Percentiles rank a stretch among this genome's conserved stretches.
Conservation (phyloP, 1,140 invertebrate genomes). For the Tetramorium parvispinum region DNA sequence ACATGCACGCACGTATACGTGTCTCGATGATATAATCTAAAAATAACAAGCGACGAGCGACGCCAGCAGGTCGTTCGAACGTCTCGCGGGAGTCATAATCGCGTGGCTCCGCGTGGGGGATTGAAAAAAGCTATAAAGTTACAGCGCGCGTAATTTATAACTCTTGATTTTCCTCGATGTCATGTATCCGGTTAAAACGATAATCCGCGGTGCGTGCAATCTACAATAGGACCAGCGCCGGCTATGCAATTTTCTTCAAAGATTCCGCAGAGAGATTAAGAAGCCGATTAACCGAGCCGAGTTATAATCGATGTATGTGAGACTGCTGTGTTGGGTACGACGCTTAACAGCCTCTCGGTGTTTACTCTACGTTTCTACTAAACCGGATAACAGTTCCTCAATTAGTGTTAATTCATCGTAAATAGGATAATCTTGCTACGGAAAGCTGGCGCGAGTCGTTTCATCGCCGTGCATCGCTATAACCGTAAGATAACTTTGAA, state of each 20-base stretch:
- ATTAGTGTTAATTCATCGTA: constrained; percentile 33
- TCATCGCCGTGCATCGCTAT: not conserved
- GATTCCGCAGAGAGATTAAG: constrained; percentile 42
- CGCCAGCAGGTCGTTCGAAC: constrained; percentile 14
- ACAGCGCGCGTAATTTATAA: constrained; percentile 57
- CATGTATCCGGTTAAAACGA: constrained; percentile 43
- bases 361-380: not conserved
- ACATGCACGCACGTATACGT: constrained; percentile 1
- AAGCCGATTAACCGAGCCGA: constrained; percentile 10
- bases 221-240: constrained; percentile 20
- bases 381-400: constrained; percentile 20
- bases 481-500: constrained; percentile 29
- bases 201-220: constrained; percentile 44
- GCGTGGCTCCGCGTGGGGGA: not conserved
- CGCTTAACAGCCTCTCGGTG: not conserved
- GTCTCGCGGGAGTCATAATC: constrained; percentile 50
- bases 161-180: constrained; percentile 36
- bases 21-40: constrained; percentile 51
- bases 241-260: constrained; percentile 44
- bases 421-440: constrained; percentile 41
- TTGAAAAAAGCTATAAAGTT: constrained; percentile 47
- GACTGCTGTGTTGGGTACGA: not conserved
- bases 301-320: not conserved
- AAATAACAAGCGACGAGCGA: constrained; percentile 52
- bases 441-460: constrained; percentile 17